Conservation (phyloP, 1,140 invertebrate genomes). For the Polypedilum vanderplanki region DNA sequence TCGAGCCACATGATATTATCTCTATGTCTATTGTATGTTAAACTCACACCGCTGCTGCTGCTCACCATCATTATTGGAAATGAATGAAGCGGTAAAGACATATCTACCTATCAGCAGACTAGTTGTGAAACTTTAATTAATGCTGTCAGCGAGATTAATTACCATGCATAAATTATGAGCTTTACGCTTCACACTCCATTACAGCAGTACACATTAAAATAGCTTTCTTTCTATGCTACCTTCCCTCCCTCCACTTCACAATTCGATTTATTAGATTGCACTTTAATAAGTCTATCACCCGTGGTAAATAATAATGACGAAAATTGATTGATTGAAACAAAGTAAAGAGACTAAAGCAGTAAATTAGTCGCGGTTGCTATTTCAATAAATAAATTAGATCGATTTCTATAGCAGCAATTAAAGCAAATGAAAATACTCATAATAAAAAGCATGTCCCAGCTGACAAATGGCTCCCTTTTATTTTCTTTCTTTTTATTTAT, state of each 20-base stretch:
- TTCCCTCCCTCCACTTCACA: slow-evolving; percentile 1
- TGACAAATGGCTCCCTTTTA: background rate
- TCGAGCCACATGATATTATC: no score
- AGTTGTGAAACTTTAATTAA: slow-evolving; percentile 25
- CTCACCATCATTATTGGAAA: background rate
- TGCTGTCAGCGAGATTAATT: slow-evolving; percentile 26
- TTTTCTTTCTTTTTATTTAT: background rate
- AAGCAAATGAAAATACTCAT: background rate
- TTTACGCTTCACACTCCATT: slow-evolving; percentile 2
- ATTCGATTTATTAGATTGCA: slow-evolving; percentile 19
- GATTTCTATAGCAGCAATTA: background rate
- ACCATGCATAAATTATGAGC: slow-evolving; percentile 16
- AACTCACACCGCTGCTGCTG: no score
- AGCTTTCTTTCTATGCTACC: background rate
- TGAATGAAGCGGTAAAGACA: background rate
- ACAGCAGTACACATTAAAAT: background rate
- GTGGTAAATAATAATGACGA: background rate
- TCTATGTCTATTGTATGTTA: no score
- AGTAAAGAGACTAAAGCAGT: slow-evolving; percentile 3
- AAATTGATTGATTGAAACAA: slow-evolving; percentile 29
- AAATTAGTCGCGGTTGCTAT: background rate
- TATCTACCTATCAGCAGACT: background rate
- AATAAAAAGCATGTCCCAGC: background rate
- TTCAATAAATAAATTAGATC: slow-evolving; percentile 22
- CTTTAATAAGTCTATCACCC: background rate